Evolutionary conservation across 2,888 invertebrate species (phyloP), one percentile per base, ranked within the genome.

Genomic region (Hirtodrosophila confusa): DNA sequence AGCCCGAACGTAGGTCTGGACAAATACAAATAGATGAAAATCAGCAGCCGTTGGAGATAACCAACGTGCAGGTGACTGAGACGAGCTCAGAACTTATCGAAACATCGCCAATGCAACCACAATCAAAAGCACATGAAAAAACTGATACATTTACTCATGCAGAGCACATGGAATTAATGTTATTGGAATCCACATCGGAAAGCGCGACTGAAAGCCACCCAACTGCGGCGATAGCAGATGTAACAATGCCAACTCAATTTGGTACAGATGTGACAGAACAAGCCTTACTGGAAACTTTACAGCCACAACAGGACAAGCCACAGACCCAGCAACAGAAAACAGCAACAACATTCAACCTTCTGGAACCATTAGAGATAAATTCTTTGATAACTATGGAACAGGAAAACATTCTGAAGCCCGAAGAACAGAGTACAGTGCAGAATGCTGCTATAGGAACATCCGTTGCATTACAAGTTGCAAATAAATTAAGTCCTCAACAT

Each of bases 401-500:
- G 7, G 91, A 90, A 69, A 45, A 44, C 5, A 11, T 11, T n/a
- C 35, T 69, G 5, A 51, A 86, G 0, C 0, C 40, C 1, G 50
- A 57, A 24, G 75, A 79, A 11, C 45, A 53, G 5, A 71, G 58
- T 11, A 1, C 24, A 17, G 3, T 8, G 8, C 84, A 77, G 10
- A 75, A 64, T 31, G 89, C 88, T 0, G 63, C 44, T 2, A 10
- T 79, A 2, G 62, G 68, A 35, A 50, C 79, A 4, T 90, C 92
- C 3, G 92, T 92, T 75, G 90, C 93, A 2, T 88, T 94, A 1
- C 92, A 93, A 40, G 93, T 93, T 0, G 91, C 93, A 45, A 90
- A 93, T 66, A 92, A 93, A 17, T 90, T 90, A 12, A 94, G 94
- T 83, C 93, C 92, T 71, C 93, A 94, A 90, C 91, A 92, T 3